Conservation (phyloP, 2,113 vertebrate genomes). For the Choloepus hoffmanni region DNA sequence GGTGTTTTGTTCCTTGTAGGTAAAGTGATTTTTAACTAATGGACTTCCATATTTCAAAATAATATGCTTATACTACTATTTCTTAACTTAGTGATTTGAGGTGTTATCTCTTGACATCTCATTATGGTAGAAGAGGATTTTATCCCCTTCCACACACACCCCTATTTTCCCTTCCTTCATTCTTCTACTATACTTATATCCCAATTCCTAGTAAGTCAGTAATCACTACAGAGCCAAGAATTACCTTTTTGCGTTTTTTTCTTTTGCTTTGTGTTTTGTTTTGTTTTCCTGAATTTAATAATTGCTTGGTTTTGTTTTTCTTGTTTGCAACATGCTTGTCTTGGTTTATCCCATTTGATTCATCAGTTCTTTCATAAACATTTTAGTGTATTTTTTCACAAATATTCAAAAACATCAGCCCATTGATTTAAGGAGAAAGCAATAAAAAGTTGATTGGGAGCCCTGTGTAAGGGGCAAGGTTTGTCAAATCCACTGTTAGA, state of each 20-base stretch:
- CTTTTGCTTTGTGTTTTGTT: background rate
- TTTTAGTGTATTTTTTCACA: background rate
- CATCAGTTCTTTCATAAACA: background rate
- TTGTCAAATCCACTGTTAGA: constrained; percentile 30
- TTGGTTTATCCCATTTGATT: constrained; percentile 37
- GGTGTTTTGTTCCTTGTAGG: constrained; percentile 35
- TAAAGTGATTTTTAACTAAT: constrained; percentile 62
- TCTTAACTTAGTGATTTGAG: constrained; percentile 51
- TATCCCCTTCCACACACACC: background rate
- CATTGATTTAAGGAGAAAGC: constrained; percentile 30
- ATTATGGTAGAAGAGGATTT: constrained; percentile 12
- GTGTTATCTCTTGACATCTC: background rate
- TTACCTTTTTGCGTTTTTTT: background rate
- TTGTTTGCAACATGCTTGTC: background rate
- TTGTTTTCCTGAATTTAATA: constrained; percentile 52
- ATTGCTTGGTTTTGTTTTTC: background rate
- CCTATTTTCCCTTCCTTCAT: background rate
- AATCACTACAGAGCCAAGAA: constrained; percentile 16
- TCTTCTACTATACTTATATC: constrained; percentile 35
- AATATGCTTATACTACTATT: constrained; percentile 32
- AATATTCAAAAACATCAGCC: background rate
- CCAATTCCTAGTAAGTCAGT: constrained; percentile 50
- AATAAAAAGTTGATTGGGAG: constrained; percentile 41
- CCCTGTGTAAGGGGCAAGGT: background rate
- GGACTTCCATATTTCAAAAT: background rate